Percentiles rank a stretch among this genome's conserved stretches.
phyloP scores from a whole-genome alignment of 2,888 invertebrate genomes.

The Volucella inanis region DNA sequence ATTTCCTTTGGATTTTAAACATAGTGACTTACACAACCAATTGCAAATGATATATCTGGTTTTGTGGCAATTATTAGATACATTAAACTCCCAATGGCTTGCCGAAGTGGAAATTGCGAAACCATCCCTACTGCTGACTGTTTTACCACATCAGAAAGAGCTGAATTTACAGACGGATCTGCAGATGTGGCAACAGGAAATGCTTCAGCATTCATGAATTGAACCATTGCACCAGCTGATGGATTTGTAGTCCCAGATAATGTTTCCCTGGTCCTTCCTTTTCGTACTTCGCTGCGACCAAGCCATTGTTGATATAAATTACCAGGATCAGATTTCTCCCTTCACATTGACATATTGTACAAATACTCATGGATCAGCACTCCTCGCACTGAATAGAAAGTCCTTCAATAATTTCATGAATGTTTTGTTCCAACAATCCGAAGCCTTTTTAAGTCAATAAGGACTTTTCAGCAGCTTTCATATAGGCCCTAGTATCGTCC shows the following conservation, averaged over 20 bases:
- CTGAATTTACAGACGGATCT: not conserved
- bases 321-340: constrained; percentile 69
- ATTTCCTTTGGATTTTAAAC: not conserved
- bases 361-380: constrained; percentile 76
- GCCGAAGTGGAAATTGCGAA: too few species aligned
- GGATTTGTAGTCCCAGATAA: constrained; percentile 54
- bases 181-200: constrained; percentile 2
- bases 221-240: not conserved
- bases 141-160: not conserved
- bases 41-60: too few species aligned
- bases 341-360: constrained; percentile 51
- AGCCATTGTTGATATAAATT: constrained; percentile 77
- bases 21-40: too few species aligned
- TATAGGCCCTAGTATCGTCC: constrained; percentile 57
- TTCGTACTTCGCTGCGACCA: not conserved
- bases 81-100: too few species aligned
- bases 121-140: not conserved
- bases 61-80: too few species aligned
- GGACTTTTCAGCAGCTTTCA: constrained; percentile 69
- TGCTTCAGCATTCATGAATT: constrained; percentile 24
- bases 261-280: too few species aligned
- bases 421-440: constrained; percentile 71
- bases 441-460: constrained; percentile 74
- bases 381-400: constrained; percentile 71
- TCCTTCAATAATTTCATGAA: constrained; percentile 70